phyloP scores from a whole-genome alignment of 2,113 vertebrate genomes.

The Scartelaos histophorus region DNA sequence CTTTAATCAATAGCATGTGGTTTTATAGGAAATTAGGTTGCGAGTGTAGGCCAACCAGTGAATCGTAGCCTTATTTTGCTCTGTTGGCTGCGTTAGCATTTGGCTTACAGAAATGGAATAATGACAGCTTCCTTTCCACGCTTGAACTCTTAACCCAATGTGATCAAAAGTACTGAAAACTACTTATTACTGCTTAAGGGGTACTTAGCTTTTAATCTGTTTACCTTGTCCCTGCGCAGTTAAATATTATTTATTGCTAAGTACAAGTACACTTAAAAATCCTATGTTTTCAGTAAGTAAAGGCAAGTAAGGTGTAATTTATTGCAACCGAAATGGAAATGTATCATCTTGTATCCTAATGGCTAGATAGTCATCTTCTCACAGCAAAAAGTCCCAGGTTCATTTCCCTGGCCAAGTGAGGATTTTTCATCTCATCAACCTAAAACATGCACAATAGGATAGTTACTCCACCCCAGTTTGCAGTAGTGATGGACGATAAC shows the following conservation, averaged over 20 bases:
- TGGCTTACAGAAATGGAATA: constrained; percentile 24
- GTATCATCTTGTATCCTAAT: too few species aligned
- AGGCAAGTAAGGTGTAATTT: background rate
- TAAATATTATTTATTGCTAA: background rate
- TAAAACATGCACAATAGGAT: too few species aligned
- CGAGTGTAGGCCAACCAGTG: constrained; percentile 30
- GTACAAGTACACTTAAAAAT: background rate
- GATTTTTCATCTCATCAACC: too few species aligned
- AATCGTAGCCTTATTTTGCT: constrained; percentile 44
- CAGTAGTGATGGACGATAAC: too few species aligned
- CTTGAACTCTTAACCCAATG: constrained; percentile 4
- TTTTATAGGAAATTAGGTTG: constrained; percentile 43
- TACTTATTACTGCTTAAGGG: background rate
- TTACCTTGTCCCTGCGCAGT: constrained; percentile 1
- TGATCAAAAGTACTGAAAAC: constrained; percentile 7
- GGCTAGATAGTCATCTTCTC: too few species aligned
- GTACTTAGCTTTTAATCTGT: constrained; percentile 5
- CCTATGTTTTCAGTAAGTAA: background rate
- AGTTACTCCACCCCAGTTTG: too few species aligned
- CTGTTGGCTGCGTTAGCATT: constrained; percentile 17
- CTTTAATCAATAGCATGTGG: constrained; percentile 53
- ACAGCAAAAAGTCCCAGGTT: too few species aligned
- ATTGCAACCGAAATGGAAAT: background rate
- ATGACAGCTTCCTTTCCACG: constrained; percentile 18
- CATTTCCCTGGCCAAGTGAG: too few species aligned